Evolutionary conservation across 2,113 vertebrate species (phyloP).

Genomic region (Peucedramus taeniatus): DNA sequence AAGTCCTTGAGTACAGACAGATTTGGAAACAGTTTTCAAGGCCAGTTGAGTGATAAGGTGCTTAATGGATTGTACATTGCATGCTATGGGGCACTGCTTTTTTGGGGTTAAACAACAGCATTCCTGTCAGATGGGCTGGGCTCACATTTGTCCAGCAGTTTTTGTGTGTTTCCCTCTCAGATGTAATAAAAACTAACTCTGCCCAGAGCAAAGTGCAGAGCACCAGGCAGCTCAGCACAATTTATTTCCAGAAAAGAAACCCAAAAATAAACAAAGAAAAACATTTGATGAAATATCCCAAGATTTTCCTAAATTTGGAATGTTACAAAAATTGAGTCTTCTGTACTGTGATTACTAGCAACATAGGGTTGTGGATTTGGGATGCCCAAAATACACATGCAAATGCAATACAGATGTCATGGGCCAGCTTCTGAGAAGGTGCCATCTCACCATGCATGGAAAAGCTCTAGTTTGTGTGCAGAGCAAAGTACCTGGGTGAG

Average conservation of each 20-base stretch:
- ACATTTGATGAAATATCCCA: slow-evolving; percentile 33
- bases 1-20: neutral
- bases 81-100: neutral
- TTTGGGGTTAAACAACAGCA: neutral
- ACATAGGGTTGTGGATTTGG: neutral
- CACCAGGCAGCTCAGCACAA: slow-evolving; percentile 31
- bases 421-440: slow-evolving; percentile 7
- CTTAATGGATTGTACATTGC: neutral
- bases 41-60: neutral
- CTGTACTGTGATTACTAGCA: slow-evolving; percentile 21
- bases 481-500: neutral
- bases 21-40: neutral
- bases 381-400: neutral
- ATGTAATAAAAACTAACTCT: neutral
- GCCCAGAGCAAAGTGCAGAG: neutral
- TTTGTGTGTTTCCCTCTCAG: neutral
- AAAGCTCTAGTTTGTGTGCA: neutral
- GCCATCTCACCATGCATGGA: neutral
- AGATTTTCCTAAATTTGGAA: slow-evolving; percentile 58
- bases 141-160: neutral
- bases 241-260: slow-evolving; percentile 56
- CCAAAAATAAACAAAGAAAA: slow-evolving; percentile 15
- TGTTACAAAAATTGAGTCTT: slow-evolving; percentile 21
- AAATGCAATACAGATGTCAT: neutral
- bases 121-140: neutral